phyloP scores from a whole-genome alignment of 2,113 vertebrate species.

The Phalacrocorax aristotelis region DNA sequence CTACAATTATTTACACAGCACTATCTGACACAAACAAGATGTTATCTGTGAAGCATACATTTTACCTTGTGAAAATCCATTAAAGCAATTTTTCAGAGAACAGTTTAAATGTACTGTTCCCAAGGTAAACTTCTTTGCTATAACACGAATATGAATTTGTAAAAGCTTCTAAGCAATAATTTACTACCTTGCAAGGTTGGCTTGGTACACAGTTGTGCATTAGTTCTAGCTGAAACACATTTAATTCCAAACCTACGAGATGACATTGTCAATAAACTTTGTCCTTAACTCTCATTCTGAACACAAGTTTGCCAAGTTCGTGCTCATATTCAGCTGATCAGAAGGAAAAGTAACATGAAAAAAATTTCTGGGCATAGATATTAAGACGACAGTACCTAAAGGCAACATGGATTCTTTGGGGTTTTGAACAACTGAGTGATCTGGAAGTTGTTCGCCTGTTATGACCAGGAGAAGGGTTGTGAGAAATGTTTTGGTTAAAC shows the following conservation, averaged over 20 bases:
- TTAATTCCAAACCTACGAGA: slow-evolving; percentile 1
- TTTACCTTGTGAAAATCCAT: slow-evolving; percentile 39
- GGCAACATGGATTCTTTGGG: background rate
- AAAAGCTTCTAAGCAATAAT: slow-evolving; percentile 37
- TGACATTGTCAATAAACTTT: background rate
- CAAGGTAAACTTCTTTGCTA: slow-evolving; percentile 11
- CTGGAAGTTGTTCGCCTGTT: background rate
- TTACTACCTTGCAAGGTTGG: background rate
- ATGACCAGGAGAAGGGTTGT: background rate
- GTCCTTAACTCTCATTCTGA: background rate
- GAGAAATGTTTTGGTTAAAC: background rate
- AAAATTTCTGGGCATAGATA: background rate
- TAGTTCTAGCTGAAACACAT: background rate
- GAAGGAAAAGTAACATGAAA: background rate
- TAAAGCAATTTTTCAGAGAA: slow-evolving; percentile 31
- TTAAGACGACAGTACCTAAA: background rate
- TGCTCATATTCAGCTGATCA: background rate
- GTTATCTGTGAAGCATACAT: background rate
- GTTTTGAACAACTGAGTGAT: background rate
- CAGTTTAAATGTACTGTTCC: slow-evolving; percentile 28
- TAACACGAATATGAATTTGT: slow-evolving; percentile 45
- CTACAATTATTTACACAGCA: slow-evolving; percentile 19
- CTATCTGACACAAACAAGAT: slow-evolving; percentile 19
- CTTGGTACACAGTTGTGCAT: background rate
- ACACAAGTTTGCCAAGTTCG: background rate